These are phyloP conservation scores for Nowickia ferox DNA, from an alignment of 2,888 invertebrate species.

Conservation along the genomic window DNA sequence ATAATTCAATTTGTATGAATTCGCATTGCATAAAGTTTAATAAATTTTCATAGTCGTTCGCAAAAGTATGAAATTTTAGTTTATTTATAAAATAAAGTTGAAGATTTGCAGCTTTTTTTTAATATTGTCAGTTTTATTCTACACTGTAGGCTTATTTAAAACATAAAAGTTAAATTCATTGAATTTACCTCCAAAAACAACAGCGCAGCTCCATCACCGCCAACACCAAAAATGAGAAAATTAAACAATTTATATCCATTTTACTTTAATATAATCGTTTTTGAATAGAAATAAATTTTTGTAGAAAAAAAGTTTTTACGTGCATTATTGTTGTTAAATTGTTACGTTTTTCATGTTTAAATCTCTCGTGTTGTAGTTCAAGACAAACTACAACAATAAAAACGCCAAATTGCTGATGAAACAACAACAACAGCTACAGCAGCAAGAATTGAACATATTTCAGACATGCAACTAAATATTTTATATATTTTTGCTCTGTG, in stretches of 20 bases:
- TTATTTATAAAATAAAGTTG: too few relatives aligned
- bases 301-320: background rate
- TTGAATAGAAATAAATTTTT: slow-evolving; percentile 51
- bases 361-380: slow-evolving; percentile 62
- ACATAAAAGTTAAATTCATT: slow-evolving; percentile 39
- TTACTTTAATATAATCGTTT: slow-evolving; percentile 54
- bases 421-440: background rate
- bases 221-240: slow-evolving; percentile 22
- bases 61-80: too few relatives aligned
- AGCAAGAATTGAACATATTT: slow-evolving; percentile 44
- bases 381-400: slow-evolving; percentile 63
- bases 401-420: slow-evolving; percentile 39
- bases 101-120: background rate
- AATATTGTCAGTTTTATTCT: background rate
- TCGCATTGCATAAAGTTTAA: too few relatives aligned
- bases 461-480: slow-evolving; percentile 27
- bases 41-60: too few relatives aligned
- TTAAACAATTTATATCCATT: slow-evolving; percentile 59
- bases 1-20: too few relatives aligned
- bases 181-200: slow-evolving; percentile 34
- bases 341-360: slow-evolving; percentile 66
- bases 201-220: background rate
- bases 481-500: background rate
- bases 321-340: slow-evolving; percentile 60
- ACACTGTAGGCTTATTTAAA: slow-evolving; percentile 35